Conservation (phyloP, 2,888 invertebrate genomes). For the Plagodis pulveraria region DNA sequence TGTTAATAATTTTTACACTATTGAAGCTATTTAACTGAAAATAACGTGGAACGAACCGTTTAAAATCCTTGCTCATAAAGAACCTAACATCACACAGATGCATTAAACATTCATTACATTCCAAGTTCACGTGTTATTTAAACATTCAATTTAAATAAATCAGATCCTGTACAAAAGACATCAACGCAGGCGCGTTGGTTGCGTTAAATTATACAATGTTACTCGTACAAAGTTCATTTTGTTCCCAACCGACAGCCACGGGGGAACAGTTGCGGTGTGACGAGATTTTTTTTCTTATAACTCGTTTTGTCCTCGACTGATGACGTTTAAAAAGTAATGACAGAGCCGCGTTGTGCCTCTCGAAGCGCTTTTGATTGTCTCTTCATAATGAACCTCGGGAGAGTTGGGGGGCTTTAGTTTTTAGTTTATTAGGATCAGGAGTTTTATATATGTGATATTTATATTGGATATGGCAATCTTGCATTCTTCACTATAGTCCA, state of each 20-base stretch:
- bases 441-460: no score
- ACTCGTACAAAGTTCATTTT: background rate
- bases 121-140: background rate
- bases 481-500: no score
- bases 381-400: background rate
- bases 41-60: no score
- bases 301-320: conserved; percentile 1
- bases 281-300: conserved; percentile 16
- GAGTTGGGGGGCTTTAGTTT: no score
- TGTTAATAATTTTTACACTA: no score
- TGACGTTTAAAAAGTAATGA: conserved; percentile 7
- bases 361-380: conserved; percentile 7
- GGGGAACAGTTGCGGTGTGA: conserved; percentile 17
- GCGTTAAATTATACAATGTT: conserved; percentile 17
- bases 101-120: background rate
- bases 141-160: conserved; percentile 19
- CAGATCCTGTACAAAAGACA: conserved; percentile 27
- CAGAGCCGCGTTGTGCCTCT: background rate
- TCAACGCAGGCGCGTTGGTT: conserved; percentile 27
- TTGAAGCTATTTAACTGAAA: no score
- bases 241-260: background rate
- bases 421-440: no score
- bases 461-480: no score
- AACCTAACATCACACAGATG: background rate
- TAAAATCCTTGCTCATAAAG: background rate